A percentile compares a stretch with the other conserved stretches of the same genome.
Conservation (phyloP, 1,140 invertebrate genomes). For the Brachionus calyciflorus region DNA sequence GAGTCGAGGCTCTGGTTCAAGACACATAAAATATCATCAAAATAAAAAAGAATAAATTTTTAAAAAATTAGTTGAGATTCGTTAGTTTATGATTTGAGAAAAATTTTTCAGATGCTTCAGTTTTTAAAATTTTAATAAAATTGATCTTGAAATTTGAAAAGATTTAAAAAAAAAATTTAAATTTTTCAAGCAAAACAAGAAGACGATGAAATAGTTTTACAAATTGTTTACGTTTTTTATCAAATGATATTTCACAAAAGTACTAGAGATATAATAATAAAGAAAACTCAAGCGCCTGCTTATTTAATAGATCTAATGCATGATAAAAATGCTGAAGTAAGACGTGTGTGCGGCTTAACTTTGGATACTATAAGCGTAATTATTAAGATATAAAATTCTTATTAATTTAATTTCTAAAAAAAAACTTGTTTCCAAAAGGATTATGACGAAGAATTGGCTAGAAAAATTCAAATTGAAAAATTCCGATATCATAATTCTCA, state of each 20-base stretch:
- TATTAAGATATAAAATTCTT: slow-evolving; percentile 47
- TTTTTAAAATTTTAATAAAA: too few relatives aligned
- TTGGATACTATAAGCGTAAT: slow-evolving; percentile 82
- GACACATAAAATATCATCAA: too few relatives aligned
- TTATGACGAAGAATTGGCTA: slow-evolving; percentile 82
- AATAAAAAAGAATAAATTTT: too few relatives aligned
- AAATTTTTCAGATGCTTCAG: too few relatives aligned
- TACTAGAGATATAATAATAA: slow-evolving; percentile 77
- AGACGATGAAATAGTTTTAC: slow-evolving; percentile 71
- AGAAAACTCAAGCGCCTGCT: slow-evolving; percentile 78
- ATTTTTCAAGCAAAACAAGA: slow-evolving; percentile 76
- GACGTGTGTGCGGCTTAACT: slow-evolving; percentile 84
- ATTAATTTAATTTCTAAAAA: too few relatives aligned
- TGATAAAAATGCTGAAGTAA: slow-evolving; percentile 87
- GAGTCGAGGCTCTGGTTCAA: too few relatives aligned
- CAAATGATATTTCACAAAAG: slow-evolving; percentile 80
- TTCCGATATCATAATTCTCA: slow-evolving; percentile 94
- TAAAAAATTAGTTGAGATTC: too few relatives aligned
- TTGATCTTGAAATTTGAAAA: neutral
- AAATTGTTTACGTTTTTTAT: slow-evolving; percentile 88
- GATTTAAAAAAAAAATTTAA: neutral
- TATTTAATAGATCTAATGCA: slow-evolving; percentile 97
- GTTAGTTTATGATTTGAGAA: too few relatives aligned
- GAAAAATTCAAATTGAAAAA: slow-evolving; percentile 85
- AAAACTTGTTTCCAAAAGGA: too few relatives aligned